Evolutionary conservation across 2,797 vertebrate species (phyloP), one percentile per base, ranked within the genome.

Genomic region (Calcarius lapponicus): DNA sequence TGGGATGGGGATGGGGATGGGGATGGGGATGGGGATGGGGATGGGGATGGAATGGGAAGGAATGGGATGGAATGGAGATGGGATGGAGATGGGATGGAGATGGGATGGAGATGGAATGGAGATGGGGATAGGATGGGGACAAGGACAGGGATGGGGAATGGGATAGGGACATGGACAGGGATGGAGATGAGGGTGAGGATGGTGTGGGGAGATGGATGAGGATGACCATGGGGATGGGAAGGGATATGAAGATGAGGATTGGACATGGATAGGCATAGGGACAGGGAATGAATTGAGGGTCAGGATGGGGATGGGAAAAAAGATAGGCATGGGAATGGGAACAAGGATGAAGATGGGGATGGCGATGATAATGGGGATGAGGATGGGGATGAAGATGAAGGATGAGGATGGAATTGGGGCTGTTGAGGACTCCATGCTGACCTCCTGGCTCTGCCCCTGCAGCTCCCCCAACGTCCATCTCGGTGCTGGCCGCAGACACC

Each of bases 391-490:
- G 13, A 1, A 2, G 32, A 38, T 4, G 7, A 2, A 3, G 13
- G 25, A 50, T 7, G 12, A 3, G 32, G 18, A 34, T 14, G 48
- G 54, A 25, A 36, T 3, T 0, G 12, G 38, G 10, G 6, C 3
- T 54, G 6, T 9, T 1, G 1, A 72, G 45, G 42, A 13, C 3
- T 3, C 36, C 1, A 0, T 3, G 10, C 42, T 72, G 47, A 58
- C 1, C 16, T n/a, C 47, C 4, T 1, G 2, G 19, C 45, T 86
- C 50, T 67, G 38, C 22, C 57, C 74, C 4, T 66, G 36, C 96
- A 99, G 99, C 99, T 40, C 99, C 99, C 84, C 99, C 99, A 0
- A 98, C 97, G 10, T 99, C 99, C 45, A 99, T 99, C 80, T 99
- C 98, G 2, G 98, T 99, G 90, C 98, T 99, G 45, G 98, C 99